Evolutionary conservation across 2,888 invertebrate genomes (phyloP).

Genomic region (Copidosoma aretas): DNA sequence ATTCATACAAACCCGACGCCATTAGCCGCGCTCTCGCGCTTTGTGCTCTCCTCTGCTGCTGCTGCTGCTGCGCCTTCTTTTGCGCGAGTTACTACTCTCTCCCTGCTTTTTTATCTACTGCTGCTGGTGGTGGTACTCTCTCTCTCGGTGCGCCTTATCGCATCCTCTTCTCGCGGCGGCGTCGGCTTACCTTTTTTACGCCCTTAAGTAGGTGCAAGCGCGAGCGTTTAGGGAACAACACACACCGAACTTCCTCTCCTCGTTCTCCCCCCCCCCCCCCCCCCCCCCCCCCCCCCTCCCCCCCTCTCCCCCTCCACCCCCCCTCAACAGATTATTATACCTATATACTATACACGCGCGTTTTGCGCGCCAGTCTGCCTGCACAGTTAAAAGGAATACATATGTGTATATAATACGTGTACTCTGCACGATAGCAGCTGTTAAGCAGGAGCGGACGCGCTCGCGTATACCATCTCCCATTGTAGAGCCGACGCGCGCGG

Average conservation of each 20-base stretch:
- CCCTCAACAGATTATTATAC: too few species aligned
- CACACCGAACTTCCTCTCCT: neutral
- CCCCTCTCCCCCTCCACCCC: conserved; percentile 6
- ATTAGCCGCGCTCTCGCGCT: conserved; percentile 49
- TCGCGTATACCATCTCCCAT: too few species aligned
- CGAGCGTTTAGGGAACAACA: neutral
- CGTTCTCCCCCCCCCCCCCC: conserved; percentile 12
- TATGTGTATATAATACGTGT: too few species aligned
- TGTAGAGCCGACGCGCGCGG: too few species aligned
- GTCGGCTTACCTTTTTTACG: neutral
- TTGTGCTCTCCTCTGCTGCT: neutral
- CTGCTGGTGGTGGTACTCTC: too few species aligned
- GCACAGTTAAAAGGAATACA: too few species aligned
- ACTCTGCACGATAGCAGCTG: too few species aligned
- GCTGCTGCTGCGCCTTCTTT: conserved; percentile 8
- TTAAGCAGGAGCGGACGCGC: too few species aligned
- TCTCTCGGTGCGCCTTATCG: neutral
- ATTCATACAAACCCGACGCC: conserved; percentile 47
- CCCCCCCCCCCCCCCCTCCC: conserved; percentile 6
- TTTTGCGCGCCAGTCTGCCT: too few species aligned
- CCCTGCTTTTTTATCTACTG: conserved; percentile 43
- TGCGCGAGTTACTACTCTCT: conserved; percentile 11
- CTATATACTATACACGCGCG: too few species aligned
- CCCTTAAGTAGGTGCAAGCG: neutral
- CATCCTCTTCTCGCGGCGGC: neutral